Evolutionary conservation across 2,113 vertebrate genomes (phyloP), one percentile per base, ranked within the genome.

Genomic region (Labrus mixtus): DNA sequence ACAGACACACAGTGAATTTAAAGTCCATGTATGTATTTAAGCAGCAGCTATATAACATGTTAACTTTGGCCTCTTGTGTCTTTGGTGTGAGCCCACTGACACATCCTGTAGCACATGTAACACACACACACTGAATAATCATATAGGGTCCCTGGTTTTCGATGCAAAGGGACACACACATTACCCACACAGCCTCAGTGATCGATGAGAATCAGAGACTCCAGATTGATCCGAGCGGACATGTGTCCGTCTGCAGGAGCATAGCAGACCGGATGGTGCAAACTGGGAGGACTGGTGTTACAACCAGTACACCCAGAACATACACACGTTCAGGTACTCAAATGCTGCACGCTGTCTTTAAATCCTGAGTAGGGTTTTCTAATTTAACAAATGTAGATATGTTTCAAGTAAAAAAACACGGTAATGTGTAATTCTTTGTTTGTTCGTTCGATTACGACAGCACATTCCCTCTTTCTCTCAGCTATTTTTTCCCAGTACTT

Each of bases 201-300:
- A 46, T 45, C 48, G 43, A 62, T 54, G 37, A 25, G 50, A 63
- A 73, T 12, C 51, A 55, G 22, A 43, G 50, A 43, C 19, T 54
- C 50, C 17, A 25, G 13, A 73, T 54, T n/a, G 37, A 73, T 64
- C 50, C 45, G 10, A 55, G 59, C 8, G 43, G 48, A 33, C 56
- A 20, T 15, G 57, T 41, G 20, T 20, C 25, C 10, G 12, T 58
- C 41, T 46, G 17, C 43, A 55, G n/a, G 48, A 25, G 19, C 12
- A 15, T 25, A 25, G 25, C 12, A 51, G 39, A 48, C 23, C 20
- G 41, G 19, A 3, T 19, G 6, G 10, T 19, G 12, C 6, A 36
- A 37, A 70, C 29, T 50, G 8, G 6, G 5, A 60, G 13, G 39
- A 2, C 10, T 19, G 19, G 2, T 20, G 20, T 43, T 25, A 41